A percentile compares a stretch with the other conserved stretches of the same genome.
These are phyloP conservation scores for Hirtodrosophila duncani DNA, from an alignment of 2,888 invertebrate species.

Conservation along the genomic window DNA sequence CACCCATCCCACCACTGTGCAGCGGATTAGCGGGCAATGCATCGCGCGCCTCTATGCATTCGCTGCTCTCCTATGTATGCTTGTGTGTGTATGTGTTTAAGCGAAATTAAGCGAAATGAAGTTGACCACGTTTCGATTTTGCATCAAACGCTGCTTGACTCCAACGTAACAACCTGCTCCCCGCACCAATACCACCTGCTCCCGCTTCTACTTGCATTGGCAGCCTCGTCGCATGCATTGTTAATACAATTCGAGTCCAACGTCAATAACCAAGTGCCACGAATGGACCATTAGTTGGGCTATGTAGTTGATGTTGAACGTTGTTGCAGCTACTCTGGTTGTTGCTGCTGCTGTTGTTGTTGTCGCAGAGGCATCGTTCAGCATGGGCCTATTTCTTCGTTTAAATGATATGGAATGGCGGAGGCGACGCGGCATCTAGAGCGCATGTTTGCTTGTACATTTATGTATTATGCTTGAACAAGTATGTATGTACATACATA, in stretches of 20 bases:
- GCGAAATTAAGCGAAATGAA: constrained; percentile 74
- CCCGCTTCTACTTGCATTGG: not conserved
- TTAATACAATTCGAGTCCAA: constrained; percentile 69
- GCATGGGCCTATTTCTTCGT: no score
- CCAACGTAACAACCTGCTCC: not conserved
- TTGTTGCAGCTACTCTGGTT: no score
- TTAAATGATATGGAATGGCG: no score
- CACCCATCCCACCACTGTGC: not conserved
- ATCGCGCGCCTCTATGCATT: constrained; percentile 31
- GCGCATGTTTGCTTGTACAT: no score
- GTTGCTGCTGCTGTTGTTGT: no score
- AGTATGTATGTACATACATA: constrained; percentile 9
- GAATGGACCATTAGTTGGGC: constrained; percentile 72
- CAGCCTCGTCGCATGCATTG: constrained; percentile 61
- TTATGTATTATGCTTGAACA: not conserved
- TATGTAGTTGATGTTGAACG: constrained; percentile 49
- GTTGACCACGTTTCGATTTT: constrained; percentile 74
- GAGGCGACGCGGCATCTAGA: no score
- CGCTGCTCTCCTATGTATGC: constrained; percentile 1
- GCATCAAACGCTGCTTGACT: constrained; percentile 59
- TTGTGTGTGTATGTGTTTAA: constrained; percentile 22
- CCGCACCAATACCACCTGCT: not conserved
- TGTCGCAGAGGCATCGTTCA: no score
- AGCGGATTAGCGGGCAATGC: constrained; percentile 60
- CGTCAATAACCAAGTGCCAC: constrained; percentile 74